Evolutionary conservation across 1,140 invertebrate genomes (phyloP).

Genomic region (Idris sp.): DNA sequence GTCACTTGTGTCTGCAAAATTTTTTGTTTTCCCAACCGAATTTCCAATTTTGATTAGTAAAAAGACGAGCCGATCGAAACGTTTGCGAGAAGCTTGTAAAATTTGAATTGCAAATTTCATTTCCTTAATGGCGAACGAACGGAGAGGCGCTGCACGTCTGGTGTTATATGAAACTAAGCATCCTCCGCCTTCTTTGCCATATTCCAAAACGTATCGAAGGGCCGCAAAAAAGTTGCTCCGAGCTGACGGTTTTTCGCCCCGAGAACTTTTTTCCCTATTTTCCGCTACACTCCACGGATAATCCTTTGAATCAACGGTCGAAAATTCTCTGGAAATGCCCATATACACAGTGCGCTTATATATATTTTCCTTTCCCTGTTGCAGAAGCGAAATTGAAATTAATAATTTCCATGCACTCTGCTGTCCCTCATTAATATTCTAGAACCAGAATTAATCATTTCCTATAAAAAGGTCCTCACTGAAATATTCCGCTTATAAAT

Average conservation of each 20-base stretch:
- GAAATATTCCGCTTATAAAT: conserved; percentile 50
- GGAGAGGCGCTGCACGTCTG: conserved; percentile 52
- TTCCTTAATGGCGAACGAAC: conserved; percentile 61
- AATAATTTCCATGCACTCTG: conserved; percentile 61
- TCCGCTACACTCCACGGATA: conserved; percentile 52
- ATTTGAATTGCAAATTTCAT: conserved; percentile 64
- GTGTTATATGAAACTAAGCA: conserved; percentile 62
- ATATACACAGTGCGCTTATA: conserved; percentile 48
- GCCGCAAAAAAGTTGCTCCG: conserved; percentile 56
- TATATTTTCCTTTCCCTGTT: conserved; percentile 50
- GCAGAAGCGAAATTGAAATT: conserved; percentile 61
- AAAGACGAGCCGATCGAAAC: conserved; percentile 59
- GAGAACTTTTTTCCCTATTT: conserved; percentile 61
- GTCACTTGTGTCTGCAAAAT: conserved; percentile 22
- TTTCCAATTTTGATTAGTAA: conserved; percentile 60
- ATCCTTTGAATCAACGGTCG: conserved; percentile 60
- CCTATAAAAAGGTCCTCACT: conserved; percentile 48
- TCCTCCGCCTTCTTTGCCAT: conserved; percentile 60
- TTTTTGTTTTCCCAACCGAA: conserved; percentile 52
- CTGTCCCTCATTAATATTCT: conserved; percentile 60
- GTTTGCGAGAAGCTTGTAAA: conserved; percentile 59
- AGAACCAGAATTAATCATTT: conserved; percentile 56
- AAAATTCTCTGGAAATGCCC: conserved; percentile 58
- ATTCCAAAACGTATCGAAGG: conserved; percentile 61
- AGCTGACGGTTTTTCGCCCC: conserved; percentile 58